Evolutionary conservation across 2,888 invertebrate genomes (phyloP).

Genomic region (Parascotia fuliginaria): DNA sequence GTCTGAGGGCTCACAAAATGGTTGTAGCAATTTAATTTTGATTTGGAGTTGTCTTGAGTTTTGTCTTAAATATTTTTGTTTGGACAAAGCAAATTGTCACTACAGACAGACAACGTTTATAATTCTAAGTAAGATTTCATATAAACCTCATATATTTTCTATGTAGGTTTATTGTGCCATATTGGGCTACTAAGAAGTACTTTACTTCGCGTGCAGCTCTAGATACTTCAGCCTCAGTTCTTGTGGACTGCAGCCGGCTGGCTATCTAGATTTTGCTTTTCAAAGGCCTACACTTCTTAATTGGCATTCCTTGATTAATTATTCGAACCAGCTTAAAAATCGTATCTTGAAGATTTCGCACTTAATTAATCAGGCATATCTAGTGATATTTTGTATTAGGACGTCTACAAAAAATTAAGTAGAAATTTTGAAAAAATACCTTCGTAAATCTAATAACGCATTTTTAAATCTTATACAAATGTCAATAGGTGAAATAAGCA

Average conservation of each 20-base stretch:
- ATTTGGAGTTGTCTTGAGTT: conserved; percentile 38
- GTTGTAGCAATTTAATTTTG: conserved; percentile 51
- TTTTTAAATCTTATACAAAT: conserved; percentile 45
- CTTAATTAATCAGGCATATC: conserved; percentile 35
- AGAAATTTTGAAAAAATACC: conserved; percentile 1
- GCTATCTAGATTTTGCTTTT: conserved; percentile 72
- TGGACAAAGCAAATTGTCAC: no score
- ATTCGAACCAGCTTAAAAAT: conserved; percentile 45
- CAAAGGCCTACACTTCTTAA: conserved; percentile 65
- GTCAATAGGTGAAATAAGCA: conserved; percentile 44
- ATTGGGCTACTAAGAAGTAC: conserved; percentile 44
- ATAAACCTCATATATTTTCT: background rate
- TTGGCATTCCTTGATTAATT: conserved; percentile 68
- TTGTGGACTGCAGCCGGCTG: conserved; percentile 45
- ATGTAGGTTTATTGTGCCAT: conserved; percentile 13
- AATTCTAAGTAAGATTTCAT: no score
- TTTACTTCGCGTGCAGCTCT: conserved; percentile 64
- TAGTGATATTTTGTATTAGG: no score
- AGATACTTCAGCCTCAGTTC: conserved; percentile 60
- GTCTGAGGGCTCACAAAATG: conserved; percentile 55
- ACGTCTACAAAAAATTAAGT: background rate
- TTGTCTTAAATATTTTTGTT: no score
- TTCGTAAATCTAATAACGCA: conserved; percentile 16
- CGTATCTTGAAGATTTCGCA: conserved; percentile 34
- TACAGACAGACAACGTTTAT: no score